Evolutionary conservation across 2,797 vertebrate genomes (phyloP).

Genomic region (Muscicapa comitata): DNA sequence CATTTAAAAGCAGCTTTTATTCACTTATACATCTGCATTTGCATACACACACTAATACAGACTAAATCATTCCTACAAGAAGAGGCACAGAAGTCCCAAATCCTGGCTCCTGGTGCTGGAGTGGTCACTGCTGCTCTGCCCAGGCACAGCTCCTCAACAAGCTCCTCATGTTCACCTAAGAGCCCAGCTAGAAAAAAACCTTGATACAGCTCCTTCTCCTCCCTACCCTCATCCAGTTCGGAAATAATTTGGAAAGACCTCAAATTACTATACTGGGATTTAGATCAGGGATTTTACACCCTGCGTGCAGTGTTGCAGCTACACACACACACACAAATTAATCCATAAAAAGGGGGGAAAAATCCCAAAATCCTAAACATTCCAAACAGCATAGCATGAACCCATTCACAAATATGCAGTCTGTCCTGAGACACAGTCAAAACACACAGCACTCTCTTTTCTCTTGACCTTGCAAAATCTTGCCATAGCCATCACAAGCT

Average conservation of each 20-base stretch:
- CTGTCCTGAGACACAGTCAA: conserved; percentile 23
- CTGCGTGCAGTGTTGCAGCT: background rate
- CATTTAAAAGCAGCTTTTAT: background rate
- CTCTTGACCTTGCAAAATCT: conserved; percentile 46
- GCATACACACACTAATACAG: accelerated
- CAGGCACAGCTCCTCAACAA: background rate
- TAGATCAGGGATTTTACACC: background rate
- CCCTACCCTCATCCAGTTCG: accelerated
- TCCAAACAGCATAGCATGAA: background rate
- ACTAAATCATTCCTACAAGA: background rate
- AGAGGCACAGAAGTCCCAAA: accelerated
- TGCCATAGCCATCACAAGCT: conserved; percentile 6
- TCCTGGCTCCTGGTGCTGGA: background rate
- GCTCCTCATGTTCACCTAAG: accelerated
- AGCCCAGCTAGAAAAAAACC: background rate
- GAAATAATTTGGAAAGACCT: background rate
- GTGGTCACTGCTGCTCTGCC: background rate
- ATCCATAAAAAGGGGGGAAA: background rate
- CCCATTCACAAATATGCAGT: background rate
- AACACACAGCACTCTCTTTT: background rate
- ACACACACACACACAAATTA: background rate
- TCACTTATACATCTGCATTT: background rate
- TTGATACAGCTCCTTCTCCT: accelerated
- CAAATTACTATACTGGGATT: background rate
- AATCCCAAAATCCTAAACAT: background rate